A percentile compares a stretch with the other conserved stretches of the same genome.
phyloP scores from a whole-genome alignment of 1,140 invertebrate species.

The Cephus cinctus region DNA sequence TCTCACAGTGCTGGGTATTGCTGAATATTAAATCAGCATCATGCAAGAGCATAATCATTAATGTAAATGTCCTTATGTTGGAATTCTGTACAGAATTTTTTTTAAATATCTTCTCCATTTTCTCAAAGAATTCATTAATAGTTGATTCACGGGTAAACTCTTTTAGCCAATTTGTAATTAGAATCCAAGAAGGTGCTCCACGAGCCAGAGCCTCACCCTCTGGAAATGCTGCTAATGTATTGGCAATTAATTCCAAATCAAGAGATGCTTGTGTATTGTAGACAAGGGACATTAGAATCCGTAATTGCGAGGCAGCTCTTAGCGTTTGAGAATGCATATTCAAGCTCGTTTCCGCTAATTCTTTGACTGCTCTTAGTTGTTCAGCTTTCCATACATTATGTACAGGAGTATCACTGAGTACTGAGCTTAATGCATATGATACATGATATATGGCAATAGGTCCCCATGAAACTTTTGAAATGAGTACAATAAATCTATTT shows the following conservation, averaged over 20 bases:
- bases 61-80: conserved; percentile 17
- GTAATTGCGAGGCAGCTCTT: conserved; percentile 25
- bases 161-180: conserved; percentile 18
- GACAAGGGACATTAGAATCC: conserved; percentile 26
- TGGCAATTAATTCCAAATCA: neutral
- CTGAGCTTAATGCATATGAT: conserved; percentile 25
- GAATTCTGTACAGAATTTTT: neutral
- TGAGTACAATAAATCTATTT: conserved; percentile 21
- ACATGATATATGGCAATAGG: conserved; percentile 46
- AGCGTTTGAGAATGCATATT: conserved; percentile 29
- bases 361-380: conserved; percentile 12
- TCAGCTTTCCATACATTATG: too few relatives aligned
- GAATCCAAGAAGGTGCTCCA: conserved; percentile 17
- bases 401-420: too few relatives aligned
- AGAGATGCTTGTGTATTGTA: neutral
- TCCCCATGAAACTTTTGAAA: conserved; percentile 34
- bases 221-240: conserved; percentile 26
- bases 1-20: too few relatives aligned
- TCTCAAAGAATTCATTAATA: conserved; percentile 15
- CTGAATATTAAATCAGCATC: conserved; percentile 20
- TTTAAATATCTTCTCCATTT: conserved; percentile 4
- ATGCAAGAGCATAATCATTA: conserved; percentile 20
- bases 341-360: conserved; percentile 29
- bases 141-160: conserved; percentile 15
- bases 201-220: conserved; percentile 16